Evolutionary conservation across 2,888 invertebrate species (phyloP), one percentile per base, ranked within the genome.

Genomic region (Nipponacmea schrenckii): DNA sequence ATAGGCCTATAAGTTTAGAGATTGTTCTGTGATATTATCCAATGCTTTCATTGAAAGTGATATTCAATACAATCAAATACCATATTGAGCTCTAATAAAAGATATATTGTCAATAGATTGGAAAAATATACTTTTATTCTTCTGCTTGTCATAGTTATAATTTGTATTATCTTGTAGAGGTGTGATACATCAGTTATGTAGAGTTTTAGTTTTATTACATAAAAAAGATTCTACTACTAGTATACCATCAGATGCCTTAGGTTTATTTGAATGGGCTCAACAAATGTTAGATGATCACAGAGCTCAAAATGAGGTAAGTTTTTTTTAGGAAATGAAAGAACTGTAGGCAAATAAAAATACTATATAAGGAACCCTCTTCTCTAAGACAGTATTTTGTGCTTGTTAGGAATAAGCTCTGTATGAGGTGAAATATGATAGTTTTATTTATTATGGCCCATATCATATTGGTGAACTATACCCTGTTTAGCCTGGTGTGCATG

Each of bases 231-330:
- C 82, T 8, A 80, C 79, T 2, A 70, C 75, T 48, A 83, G 82
- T 75, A 82, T 85, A 68, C 84, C 85, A 0, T 81, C 85, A 20
- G 85, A 86, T 77, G 84, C 84, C 67, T 74, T 84, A 31, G 82
- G 84, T 8, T 79, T 86, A 8, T 74, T 86, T 64, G 83, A 84
- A 72, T 86, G 85, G 85, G 85, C 85, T 3, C 80, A 83, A 44
- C 84, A 86, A 74, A 84, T 85, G 83, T 72, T 86, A 62, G 83
- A 86, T 48, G 84, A 85, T 69, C 80, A 80, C 74, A 62, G 76
- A 64, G 75, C 77, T 56, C 78, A 71, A 67, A 63, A 71, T 17
- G 67, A 67, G 39, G 67, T 67, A 50, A 69, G 64, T 26, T 26
- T 5, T 5, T 50, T 27, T 48, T n/a, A 26, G 5, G n/a, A n/a